These are phyloP conservation scores for Plebejus melissa DNA, from an alignment of 2,888 invertebrate species.

Conservation along the genomic window DNA sequence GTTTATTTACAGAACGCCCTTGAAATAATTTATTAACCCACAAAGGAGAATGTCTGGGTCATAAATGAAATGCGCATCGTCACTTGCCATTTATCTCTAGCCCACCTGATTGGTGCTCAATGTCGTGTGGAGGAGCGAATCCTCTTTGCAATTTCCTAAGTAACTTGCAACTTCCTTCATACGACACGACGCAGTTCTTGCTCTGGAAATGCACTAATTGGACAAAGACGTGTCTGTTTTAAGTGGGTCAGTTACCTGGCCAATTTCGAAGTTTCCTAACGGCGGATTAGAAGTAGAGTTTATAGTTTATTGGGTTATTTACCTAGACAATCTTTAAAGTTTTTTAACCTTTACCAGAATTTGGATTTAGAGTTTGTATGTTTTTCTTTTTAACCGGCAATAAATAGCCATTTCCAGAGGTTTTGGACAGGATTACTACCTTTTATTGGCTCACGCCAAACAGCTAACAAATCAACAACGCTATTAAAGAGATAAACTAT, in stretches of 20 bases:
- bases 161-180: slow-evolving; percentile 66
- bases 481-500: too few relatives aligned
- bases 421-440: too few relatives aligned
- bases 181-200: slow-evolving; percentile 17
- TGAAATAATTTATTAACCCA: slow-evolving; percentile 28
- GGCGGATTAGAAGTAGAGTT: background rate
- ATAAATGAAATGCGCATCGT: slow-evolving; percentile 45
- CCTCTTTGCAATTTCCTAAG: slow-evolving; percentile 69
- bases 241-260: background rate
- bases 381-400: background rate
- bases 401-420: too few relatives aligned
- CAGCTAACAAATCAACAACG: too few relatives aligned
- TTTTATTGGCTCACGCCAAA: too few relatives aligned
- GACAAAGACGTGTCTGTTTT: background rate
- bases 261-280: background rate
- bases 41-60: slow-evolving; percentile 31
- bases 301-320: too few relatives aligned
- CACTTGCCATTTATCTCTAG: slow-evolving; percentile 43
- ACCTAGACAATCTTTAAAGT: too few relatives aligned
- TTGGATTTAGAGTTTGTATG: background rate
- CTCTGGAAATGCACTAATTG: slow-evolving; percentile 13
- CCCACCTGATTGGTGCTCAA: slow-evolving; percentile 69
- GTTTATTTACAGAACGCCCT: slow-evolving; percentile 7
- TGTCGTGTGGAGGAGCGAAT: slow-evolving; percentile 64
- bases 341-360: background rate